Conservation (phyloP, 2,888 invertebrate species). For the Cerceris ruficornis region DNA sequence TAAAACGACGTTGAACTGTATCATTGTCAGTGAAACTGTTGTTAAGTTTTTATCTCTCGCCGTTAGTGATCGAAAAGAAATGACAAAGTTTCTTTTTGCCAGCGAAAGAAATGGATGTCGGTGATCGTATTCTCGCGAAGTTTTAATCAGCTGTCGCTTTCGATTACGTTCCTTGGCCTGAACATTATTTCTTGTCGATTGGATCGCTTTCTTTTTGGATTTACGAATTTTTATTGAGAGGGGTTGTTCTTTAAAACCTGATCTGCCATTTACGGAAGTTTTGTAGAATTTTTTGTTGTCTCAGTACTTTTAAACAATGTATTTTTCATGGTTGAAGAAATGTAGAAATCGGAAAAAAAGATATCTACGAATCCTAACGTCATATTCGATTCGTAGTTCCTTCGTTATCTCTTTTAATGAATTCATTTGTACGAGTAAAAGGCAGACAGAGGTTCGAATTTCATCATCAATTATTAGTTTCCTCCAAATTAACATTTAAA, state of each 20-base stretch:
- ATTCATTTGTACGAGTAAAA: too few species aligned
- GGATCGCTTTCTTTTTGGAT: not conserved
- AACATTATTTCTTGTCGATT: not conserved
- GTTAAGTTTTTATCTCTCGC: not conserved
- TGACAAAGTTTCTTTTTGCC: not conserved
- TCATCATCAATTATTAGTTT: too few species aligned
- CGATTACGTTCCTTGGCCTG: not conserved
- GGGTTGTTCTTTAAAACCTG: not conserved
- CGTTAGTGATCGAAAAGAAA: not conserved
- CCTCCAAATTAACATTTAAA: too few species aligned
- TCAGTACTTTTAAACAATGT: too few species aligned
- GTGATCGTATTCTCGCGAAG: slow-evolving; percentile 6
- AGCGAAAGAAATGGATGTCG: not conserved
- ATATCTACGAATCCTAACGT: too few species aligned
- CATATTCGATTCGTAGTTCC: too few species aligned
- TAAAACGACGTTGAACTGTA: not conserved
- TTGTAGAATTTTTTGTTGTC: not conserved
- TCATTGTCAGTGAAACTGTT: not conserved
- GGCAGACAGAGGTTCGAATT: too few species aligned
- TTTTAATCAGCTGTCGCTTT: slow-evolving; percentile 27
- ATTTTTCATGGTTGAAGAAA: too few species aligned
- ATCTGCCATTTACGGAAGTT: not conserved
- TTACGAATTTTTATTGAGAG: not conserved
- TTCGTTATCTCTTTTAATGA: too few species aligned
- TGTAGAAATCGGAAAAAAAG: too few species aligned